Evolutionary conservation across 2,113 vertebrate species (phyloP).

Genomic region (Cebus imitator): DNA sequence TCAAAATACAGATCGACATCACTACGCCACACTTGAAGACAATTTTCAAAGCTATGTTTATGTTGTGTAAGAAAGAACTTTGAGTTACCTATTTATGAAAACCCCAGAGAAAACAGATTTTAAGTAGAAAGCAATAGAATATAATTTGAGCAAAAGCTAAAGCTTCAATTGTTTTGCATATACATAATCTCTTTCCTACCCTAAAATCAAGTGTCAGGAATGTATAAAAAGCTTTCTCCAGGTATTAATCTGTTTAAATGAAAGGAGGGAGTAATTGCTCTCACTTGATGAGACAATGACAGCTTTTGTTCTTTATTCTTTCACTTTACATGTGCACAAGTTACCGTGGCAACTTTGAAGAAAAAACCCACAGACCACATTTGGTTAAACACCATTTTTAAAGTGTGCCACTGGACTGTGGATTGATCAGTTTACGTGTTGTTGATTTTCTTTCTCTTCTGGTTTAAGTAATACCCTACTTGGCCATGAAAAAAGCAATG

Average conservation of each 20-base stretch:
- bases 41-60: slow-evolving; percentile 51
- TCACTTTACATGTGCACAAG: slow-evolving; percentile 66
- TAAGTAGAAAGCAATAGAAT: slow-evolving; percentile 51
- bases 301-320: slow-evolving; percentile 81
- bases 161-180: slow-evolving; percentile 50
- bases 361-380: slow-evolving; percentile 76
- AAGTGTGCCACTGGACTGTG: slow-evolving; percentile 28
- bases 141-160: slow-evolving; percentile 39
- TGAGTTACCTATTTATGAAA: slow-evolving; percentile 18
- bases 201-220: slow-evolving; percentile 58
- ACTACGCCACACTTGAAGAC: background rate
- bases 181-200: slow-evolving; percentile 31
- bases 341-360: slow-evolving; percentile 81
- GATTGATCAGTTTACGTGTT: slow-evolving; percentile 54
- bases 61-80: background rate
- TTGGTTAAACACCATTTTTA: slow-evolving; percentile 74
- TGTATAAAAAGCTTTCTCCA: slow-evolving; percentile 60
- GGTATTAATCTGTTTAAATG: slow-evolving; percentile 74
- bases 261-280: slow-evolving; percentile 54
- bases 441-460: slow-evolving; percentile 44
- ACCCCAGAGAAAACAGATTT: background rate
- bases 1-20: slow-evolving; percentile 9
- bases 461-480: slow-evolving; percentile 5
- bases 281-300: slow-evolving; percentile 80
- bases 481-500: slow-evolving; percentile 12